Percentiles rank a stretch among this genome's conserved stretches.
Evolutionary conservation across 2,113 vertebrate species (phyloP).

Genomic region (Cyprinodon tularosa): DNA sequence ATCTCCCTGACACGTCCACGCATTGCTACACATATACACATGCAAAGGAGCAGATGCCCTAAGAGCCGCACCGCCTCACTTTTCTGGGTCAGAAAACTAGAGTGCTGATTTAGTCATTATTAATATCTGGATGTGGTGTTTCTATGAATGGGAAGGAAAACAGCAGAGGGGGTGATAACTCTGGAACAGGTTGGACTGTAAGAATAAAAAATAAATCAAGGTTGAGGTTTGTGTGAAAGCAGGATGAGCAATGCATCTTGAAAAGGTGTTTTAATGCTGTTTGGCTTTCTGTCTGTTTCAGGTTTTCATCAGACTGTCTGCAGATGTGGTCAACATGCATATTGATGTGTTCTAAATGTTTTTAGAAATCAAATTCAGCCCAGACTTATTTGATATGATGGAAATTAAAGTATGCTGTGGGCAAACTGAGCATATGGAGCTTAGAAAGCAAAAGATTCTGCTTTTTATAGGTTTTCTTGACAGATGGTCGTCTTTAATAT

Average conservation of each 20-base stretch:
- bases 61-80: slow-evolving; percentile 35
- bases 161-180: slow-evolving; percentile 12
- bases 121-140: slow-evolving; percentile 52
- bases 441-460: neutral
- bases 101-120: slow-evolving; percentile 69
- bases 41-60: slow-evolving; percentile 4
- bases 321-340: slow-evolving; percentile 1
- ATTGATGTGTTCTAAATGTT: neutral
- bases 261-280: neutral
- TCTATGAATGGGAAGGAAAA: slow-evolving; percentile 41
- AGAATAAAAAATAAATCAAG: neutral
- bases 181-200: neutral
- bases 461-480: neutral
- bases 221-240: neutral
- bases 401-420: neutral
- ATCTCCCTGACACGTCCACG: slow-evolving; percentile 42
- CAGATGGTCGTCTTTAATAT: neutral
- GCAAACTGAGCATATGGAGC: neutral
- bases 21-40: slow-evolving; percentile 22
- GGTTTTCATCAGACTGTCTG: neutral
- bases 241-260: neutral
- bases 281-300: neutral
- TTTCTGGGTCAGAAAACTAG: slow-evolving; percentile 55
- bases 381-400: neutral
- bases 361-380: neutral